These are phyloP conservation scores for Lacerta bilineata DNA, from an alignment of 2,797 vertebrate species.

Conservation along the genomic window DNA sequence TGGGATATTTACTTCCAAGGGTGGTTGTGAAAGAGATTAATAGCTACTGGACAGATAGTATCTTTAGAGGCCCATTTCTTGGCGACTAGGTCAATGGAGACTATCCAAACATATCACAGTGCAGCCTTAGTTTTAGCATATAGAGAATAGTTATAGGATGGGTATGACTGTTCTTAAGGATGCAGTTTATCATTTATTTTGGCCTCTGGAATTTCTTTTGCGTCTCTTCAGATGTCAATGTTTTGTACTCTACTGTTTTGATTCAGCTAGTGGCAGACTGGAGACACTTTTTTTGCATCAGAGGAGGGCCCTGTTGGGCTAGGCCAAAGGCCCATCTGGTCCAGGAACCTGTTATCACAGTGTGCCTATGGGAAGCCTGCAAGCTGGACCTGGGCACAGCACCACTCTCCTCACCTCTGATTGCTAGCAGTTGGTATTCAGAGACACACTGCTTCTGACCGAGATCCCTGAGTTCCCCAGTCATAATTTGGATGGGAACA, in stretches of 20 bases:
- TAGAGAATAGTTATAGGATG: not conserved
- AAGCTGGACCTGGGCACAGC: too few relatives aligned
- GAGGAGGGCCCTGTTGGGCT: too few relatives aligned
- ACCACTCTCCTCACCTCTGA: too few relatives aligned
- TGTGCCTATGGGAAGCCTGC: too few relatives aligned
- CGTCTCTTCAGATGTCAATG: not conserved
- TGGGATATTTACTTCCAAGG: conserved; percentile 19
- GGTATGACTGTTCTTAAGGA: not conserved
- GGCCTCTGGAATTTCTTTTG: not conserved
- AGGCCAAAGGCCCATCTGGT: too few relatives aligned
- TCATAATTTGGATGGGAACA: not conserved
- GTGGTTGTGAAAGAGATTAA: conserved; percentile 15
- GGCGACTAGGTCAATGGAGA: conserved; percentile 13
- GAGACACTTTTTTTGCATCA: too few relatives aligned
- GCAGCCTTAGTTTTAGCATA: not conserved
- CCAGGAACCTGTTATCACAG: too few relatives aligned
- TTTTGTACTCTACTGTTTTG: not conserved
- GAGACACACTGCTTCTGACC: too few relatives aligned
- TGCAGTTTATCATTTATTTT: not conserved
- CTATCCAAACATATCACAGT: conserved; percentile 22
- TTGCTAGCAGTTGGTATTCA: too few relatives aligned
- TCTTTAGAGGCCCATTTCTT: conserved; percentile 28
- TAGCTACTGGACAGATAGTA: conserved; percentile 18
- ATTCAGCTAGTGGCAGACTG: not conserved
- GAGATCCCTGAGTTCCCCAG: not conserved